Evolutionary conservation across 1,140 invertebrate genomes (phyloP).

Genomic region (Drosophila ambigua): DNA sequence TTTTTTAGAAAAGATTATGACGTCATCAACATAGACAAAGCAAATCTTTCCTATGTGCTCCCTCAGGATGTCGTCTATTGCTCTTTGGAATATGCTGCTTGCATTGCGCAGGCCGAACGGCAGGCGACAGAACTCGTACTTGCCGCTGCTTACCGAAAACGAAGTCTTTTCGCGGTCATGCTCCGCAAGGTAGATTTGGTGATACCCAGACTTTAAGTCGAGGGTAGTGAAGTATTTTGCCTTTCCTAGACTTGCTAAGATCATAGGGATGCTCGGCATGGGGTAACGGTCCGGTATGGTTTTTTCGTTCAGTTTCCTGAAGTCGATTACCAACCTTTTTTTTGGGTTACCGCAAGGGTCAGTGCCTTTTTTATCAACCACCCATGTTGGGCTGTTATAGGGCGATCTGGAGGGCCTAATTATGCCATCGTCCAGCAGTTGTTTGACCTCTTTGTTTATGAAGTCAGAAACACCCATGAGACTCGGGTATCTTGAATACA

Average conservation of each 20-base stretch:
- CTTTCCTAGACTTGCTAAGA: constrained; percentile 38
- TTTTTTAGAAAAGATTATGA: constrained; percentile 29
- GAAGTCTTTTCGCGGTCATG: constrained; percentile 38
- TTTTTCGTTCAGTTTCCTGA: constrained; percentile 73
- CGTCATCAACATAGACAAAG: constrained; percentile 41
- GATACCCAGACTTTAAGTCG: constrained; percentile 83
- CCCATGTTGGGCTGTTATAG: constrained; percentile 57
- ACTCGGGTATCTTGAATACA: constrained; percentile 50
- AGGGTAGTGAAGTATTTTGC: constrained; percentile 36
- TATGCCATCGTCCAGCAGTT: constrained; percentile 39
- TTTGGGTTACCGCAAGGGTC: constrained; percentile 53
- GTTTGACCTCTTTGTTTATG: constrained; percentile 43
- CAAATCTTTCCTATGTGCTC: constrained; percentile 33
- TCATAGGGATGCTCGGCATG: constrained; percentile 84
- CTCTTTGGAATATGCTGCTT: constrained; percentile 75
- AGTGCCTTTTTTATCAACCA: constrained; percentile 56
- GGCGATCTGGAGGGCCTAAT: constrained; percentile 26
- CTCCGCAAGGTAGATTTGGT: constrained; percentile 36
- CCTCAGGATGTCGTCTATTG: constrained; percentile 27
- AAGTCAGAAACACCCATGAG: constrained; percentile 42
- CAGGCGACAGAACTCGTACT: constrained; percentile 62
- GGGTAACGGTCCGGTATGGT: constrained; percentile 84
- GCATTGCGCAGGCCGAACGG: constrained; percentile 83
- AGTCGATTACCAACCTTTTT: constrained; percentile 78
- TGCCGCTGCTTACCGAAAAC: constrained; percentile 34